Conservation (phyloP, 2,888 invertebrate species). For the Zaprionus lineosus region DNA sequence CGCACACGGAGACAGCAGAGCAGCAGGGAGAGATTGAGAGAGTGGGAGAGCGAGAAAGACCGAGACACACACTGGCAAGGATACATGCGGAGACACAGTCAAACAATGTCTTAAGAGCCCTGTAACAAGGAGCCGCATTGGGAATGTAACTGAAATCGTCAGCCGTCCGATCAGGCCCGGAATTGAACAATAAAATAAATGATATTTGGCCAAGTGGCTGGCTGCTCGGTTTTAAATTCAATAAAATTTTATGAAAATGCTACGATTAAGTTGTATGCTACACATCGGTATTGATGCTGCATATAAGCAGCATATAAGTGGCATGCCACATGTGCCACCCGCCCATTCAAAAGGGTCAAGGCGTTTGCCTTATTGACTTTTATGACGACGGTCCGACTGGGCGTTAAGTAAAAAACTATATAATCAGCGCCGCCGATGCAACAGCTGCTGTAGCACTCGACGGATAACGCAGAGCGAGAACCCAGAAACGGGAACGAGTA, state of each 20-base stretch:
- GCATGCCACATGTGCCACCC: constrained; percentile 36
- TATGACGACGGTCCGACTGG: constrained; percentile 63
- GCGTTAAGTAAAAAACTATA: constrained; percentile 59
- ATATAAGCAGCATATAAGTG: constrained; percentile 30
- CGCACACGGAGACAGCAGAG: too few relatives aligned
- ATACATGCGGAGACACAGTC: constrained; percentile 1
- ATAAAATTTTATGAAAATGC: constrained; percentile 78
- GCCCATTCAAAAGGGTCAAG: constrained; percentile 63
- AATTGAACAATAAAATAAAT: constrained; percentile 79
- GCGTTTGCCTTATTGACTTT: constrained; percentile 65
- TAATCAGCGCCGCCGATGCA: constrained; percentile 70
- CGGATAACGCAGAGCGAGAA: too few relatives aligned
- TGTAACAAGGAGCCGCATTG: constrained; percentile 47
- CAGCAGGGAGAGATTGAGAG: too few relatives aligned
- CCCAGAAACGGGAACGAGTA: too few relatives aligned
- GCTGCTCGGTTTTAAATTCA: constrained; percentile 72
- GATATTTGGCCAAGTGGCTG: constrained; percentile 74
- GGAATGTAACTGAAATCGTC: constrained; percentile 55
- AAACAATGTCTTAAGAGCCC: constrained; percentile 36
- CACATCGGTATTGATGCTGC: constrained; percentile 13
- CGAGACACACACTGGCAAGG: constrained; percentile 16
- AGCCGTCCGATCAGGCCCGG: constrained; percentile 54
- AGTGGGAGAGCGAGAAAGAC: too few relatives aligned
- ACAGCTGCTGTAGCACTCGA: constrained; percentile 69
- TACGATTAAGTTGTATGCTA: constrained; percentile 70